Base-by-base conservation (phyloP, 1,140 invertebrate species). In the Globodera rostochiensis region DNA sequence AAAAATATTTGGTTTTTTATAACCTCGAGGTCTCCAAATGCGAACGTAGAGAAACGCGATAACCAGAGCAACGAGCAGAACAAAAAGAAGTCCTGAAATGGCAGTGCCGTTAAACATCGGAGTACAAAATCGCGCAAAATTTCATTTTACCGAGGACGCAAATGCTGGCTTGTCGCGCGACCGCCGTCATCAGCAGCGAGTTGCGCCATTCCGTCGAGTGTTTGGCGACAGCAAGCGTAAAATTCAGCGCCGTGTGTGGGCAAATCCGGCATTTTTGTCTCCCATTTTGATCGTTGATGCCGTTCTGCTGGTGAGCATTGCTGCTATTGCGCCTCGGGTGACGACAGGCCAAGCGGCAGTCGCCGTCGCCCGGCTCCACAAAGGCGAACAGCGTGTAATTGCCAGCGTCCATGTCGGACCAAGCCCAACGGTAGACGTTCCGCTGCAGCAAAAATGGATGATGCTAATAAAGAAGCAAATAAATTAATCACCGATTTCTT, bases 191-290 rank as follows among this genome's bases (percentile, higher is more conserved):
- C 9, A 69, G 79, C 36, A 70, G 49, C 5, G 70, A 21, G 25
- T 49, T 45, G 45, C 66, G 60, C 86, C 84, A 87, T n/a, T 60
- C 21, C 7, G 70, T 8, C 50, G 86, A 83, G 36, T 75, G 80
- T 70, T 77, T 82, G 53, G 80, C 67, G 47, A 84, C 83, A 9
- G 49, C 11, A 15, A 88, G 46, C 13, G 85, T 83, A 64, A 88
- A 87, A 21, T 88, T 87, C 0, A 88, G 50, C 36, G 73, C 50
- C 36, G 87, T 89, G 67, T 86, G 80, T 60, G 74, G 60, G 67
- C 86, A 87, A n/a, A 67, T 49, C 11, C 11, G 57, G 66, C 84
- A 85, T 1, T 73, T 64, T 36, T 47, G 19, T 21, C 5, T 69
- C 15, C 57, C 57, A 19, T 60, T 60, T 60, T 19, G 2, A 15